These are phyloP conservation scores for Acholoe squamosa DNA, from an alignment of 2,888 invertebrate species.

Conservation along the genomic window DNA sequence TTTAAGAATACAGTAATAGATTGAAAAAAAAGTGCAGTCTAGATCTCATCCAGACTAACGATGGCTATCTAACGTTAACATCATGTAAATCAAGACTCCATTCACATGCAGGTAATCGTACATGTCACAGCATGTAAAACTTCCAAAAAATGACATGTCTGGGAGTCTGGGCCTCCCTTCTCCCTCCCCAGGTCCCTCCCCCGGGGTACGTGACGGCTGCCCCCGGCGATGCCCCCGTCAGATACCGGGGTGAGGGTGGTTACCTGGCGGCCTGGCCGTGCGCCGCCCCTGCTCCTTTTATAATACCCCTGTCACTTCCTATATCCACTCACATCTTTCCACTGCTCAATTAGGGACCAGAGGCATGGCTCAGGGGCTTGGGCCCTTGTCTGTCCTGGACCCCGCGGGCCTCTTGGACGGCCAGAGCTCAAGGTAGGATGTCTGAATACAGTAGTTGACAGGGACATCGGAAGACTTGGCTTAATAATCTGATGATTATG, in stretches of 20 bases:
- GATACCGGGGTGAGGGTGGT: neutral
- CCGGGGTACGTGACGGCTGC: neutral
- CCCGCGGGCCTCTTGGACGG: too few species aligned
- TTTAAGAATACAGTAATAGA: too few species aligned
- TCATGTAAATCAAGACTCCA: too few species aligned
- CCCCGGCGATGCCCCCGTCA: constrained; percentile 40
- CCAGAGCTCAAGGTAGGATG: too few species aligned
- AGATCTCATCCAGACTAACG: too few species aligned
- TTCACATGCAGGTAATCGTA: too few species aligned
- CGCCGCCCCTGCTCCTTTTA: neutral
- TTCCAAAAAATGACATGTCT: neutral
- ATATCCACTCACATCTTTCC: constrained; percentile 49
- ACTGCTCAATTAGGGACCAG: constrained; percentile 46
- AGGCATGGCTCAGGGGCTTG: neutral
- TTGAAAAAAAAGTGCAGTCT: too few species aligned
- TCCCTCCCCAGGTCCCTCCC: neutral
- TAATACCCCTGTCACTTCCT: neutral
- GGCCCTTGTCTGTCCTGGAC: neutral
- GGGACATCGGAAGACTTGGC: constrained; percentile 3
- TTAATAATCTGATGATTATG: constrained; percentile 21
- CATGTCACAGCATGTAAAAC: neutral
- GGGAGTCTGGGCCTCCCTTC: neutral
- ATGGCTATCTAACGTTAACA: too few species aligned
- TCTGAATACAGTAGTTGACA: neutral
- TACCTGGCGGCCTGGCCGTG: neutral